Base-by-base conservation (phyloP, 2,113 vertebrate species). In the Urocitellus parryii region DNA sequence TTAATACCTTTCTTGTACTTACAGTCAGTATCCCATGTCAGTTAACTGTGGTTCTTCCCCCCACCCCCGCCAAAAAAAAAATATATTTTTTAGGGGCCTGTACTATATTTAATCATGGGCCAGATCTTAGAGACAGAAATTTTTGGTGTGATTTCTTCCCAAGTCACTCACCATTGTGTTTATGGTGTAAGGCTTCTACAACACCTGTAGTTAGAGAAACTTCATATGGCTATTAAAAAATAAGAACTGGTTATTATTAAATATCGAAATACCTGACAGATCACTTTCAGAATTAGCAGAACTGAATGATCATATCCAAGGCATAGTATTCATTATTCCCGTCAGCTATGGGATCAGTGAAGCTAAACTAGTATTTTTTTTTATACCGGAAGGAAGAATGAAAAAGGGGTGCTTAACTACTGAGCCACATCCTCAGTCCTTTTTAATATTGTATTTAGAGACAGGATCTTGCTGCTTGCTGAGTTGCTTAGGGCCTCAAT, bases 161-260 rank as follows among this genome's bases (percentile, higher is more conserved):
- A 74, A 18, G 29, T 96, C 73, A 39, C 53, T 83, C 67, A n/a
- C 29, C 68, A 29, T 63, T 88, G 32, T 92, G 70, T 80, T 96
- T 68, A 61, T n/a, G 22, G 12, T 61, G 58, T 45, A 29, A 73
- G 32, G 63, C 72, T 86, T 87, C 45, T 90, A 53, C 11, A 39
- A 53, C 8, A 39, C 5, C 37, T 77, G 20, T 4, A 63, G 24
- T 81, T 61, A 67, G 63, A 92, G 80, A 96, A 83, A 83, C 39
- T 25, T 89, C 42, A 25, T 53, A 61, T 80, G n/a, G 76, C 72
- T 81, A 65, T 94, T 88, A 70, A 67, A 91, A 80, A 92, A 72
- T 24, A 87, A 96, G 80, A 94, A 88, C n/a, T 77, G 25, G 76
- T 76, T 70, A 42, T 94, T 48, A 24, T 73, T 88, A 86, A 72